Base-by-base conservation (phyloP, 2,113 vertebrate species). In the Tyrannus savana region DNA sequence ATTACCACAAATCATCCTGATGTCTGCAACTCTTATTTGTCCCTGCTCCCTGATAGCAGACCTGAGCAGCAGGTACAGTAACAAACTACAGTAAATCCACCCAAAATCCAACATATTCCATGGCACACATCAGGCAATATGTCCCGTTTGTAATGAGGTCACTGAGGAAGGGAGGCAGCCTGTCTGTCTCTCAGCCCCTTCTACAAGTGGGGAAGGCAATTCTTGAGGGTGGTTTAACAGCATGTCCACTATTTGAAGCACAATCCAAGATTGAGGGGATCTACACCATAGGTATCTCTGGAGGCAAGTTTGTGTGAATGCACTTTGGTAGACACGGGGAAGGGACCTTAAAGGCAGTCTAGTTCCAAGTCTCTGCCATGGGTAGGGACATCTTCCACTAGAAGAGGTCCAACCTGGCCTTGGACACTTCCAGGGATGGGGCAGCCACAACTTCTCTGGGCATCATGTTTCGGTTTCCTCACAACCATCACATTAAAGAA, bases 1-100 rank as follows among this genome's bases (percentile, higher is more conserved):
- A 31, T 42, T 7, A 30, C 2, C 9, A 47, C 0, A 0, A 63
- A 42, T 12, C 21, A 21, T 11, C 5, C 8, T 4, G 3, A 2
- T 12, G 4, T 23, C 56, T 46, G 19, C 10, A 68, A 22, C 28
- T 76, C 17, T 64, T 21, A 14, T 68, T 33, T 56, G 4, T 21
- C 23, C 9, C 23, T 11, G 59, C 3, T 55, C 2, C 4, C 8
- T 6, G 1, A 37, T 11, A 44, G 27, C 7, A 53, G 15, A 21
- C 9, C 23, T 67, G 14, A 72, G 27, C 22, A 59, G 16, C 4
- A 59, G 60, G 14, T 10, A 31, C 6, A 35, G 12, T 5, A 62
- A 14, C 2, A 69, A 56, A 42, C 14, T 35, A 27, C 24, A 84
- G 7, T 33, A 74, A 79, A 67, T 8, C 7, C 56, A 25, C 39